Evolutionary conservation across 2,888 invertebrate species (phyloP).

Genomic region (Tetramorium bicarinatum): DNA sequence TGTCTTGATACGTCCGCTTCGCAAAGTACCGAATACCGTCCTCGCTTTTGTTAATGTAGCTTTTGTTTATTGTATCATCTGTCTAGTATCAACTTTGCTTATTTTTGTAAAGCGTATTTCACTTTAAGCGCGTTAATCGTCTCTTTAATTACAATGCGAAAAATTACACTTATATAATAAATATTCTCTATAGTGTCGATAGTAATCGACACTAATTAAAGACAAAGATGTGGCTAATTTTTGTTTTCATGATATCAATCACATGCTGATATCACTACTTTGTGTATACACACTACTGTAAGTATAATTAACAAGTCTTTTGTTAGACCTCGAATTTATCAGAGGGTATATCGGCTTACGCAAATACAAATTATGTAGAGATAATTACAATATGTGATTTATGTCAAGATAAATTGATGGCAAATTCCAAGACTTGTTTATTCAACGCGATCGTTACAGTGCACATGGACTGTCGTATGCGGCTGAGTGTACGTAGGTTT

Average conservation of each 20-base stretch:
- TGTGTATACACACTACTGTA: too few relatives aligned
- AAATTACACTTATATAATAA: slow-evolving; percentile 32
- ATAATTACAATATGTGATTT: slow-evolving; percentile 64
- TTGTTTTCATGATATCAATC: slow-evolving; percentile 28
- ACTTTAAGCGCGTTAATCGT: neutral
- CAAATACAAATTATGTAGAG: slow-evolving; percentile 26
- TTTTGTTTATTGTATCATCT: neutral
- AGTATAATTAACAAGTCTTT: slow-evolving; percentile 47
- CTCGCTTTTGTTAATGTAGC: neutral
- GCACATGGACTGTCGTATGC: slow-evolving; percentile 56
- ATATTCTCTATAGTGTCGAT: neutral
- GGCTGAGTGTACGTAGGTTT: slow-evolving; percentile 19
- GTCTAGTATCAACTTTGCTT: neutral
- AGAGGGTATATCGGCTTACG: slow-evolving; percentile 24
- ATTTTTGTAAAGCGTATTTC: neutral
- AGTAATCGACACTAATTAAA: slow-evolving; percentile 40
- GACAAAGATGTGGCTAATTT: slow-evolving; percentile 17
- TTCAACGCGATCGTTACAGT: slow-evolving; percentile 64
- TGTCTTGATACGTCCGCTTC: neutral
- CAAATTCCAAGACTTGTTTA: slow-evolving; percentile 72
- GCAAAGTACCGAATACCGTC: neutral
- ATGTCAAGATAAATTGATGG: slow-evolving; percentile 70
- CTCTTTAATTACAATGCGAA: slow-evolving; percentile 10
- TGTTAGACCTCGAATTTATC: slow-evolving; percentile 35
- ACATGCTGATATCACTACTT: slow-evolving; percentile 21